Percentiles rank a stretch among this genome's conserved stretches.
These are phyloP conservation scores for Pantherophis guttatus DNA, from an alignment of 2,113 vertebrate genomes.

Conservation along the genomic window DNA sequence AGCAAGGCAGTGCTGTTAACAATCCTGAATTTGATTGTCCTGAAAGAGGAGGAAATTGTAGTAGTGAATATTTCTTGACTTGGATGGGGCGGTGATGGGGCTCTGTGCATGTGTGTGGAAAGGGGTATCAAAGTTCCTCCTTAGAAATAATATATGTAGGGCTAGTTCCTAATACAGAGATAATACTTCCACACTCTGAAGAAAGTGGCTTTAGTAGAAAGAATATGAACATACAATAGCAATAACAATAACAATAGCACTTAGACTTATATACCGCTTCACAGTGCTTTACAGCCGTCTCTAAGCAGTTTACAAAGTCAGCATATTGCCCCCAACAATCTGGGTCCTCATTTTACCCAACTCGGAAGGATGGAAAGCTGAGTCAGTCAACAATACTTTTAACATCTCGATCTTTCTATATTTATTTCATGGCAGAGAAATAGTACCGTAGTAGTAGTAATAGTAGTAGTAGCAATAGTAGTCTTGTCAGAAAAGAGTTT, in stretches of 20 bases:
- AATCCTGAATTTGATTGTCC: background rate
- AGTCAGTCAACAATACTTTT: background rate
- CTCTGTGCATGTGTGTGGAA: background rate
- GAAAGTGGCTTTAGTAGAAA: background rate
- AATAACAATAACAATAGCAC: no score
- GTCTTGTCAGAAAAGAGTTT: background rate
- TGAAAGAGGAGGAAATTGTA: background rate
- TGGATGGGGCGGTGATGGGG: background rate
- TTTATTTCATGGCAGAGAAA: background rate
- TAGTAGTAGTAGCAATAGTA: background rate
- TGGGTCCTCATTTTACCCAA: no score
- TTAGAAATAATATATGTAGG: background rate
- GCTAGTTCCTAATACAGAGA: slow-evolving; percentile 25
- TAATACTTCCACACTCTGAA: background rate
- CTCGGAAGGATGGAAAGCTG: no score
- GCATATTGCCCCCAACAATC: no score
- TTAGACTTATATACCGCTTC: no score
- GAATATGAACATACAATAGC: background rate
- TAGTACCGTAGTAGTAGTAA: no score
- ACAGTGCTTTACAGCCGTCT: no score
- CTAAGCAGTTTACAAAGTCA: no score
- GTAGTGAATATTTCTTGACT: background rate
- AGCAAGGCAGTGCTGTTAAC: background rate
- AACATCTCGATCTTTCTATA: background rate
- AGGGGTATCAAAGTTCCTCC: background rate